Percentiles rank a stretch among this genome's conserved stretches.
These are phyloP conservation scores for Gymnoscopelus braueri DNA, from an alignment of 2,797 vertebrate genomes.

Conservation along the genomic window DNA sequence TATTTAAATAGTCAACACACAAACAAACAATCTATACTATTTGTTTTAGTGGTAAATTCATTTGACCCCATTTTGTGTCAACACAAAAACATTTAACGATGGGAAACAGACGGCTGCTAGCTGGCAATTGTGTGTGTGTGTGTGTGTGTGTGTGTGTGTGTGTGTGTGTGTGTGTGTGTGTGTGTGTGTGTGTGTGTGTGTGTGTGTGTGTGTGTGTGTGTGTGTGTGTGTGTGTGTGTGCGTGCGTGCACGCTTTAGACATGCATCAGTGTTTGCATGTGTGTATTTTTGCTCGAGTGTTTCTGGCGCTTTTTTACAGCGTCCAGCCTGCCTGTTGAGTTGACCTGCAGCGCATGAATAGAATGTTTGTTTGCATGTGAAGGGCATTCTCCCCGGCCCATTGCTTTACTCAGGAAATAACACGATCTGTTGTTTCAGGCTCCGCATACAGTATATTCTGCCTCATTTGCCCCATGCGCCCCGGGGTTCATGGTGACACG, in stretches of 20 bases:
- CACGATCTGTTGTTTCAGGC: conserved; percentile 70
- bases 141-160: conserved; percentile 19
- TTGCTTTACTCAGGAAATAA: conserved; percentile 58
- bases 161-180: conserved; percentile 9
- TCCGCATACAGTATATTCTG: conserved; percentile 4
- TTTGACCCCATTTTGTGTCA: conserved; percentile 12
- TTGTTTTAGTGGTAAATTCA: neutral
- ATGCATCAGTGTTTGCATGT: neutral
- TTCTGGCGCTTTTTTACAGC: conserved; percentile 33
- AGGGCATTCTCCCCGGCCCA: conserved; percentile 38
- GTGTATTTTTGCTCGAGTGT: conserved; percentile 2
- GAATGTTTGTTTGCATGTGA: conserved; percentile 62
- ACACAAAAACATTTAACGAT: conserved; percentile 16
- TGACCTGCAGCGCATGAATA: conserved; percentile 62
- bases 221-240: no score
- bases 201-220: neutral
- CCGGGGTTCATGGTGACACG: conserved; percentile 23
- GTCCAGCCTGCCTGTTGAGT: conserved; percentile 34
- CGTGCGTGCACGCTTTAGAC: neutral
- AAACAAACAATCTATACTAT: neutral
- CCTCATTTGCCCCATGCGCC: no score
- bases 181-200: conserved; percentile 20
- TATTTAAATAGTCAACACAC: neutral
- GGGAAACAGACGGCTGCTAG: conserved; percentile 26
- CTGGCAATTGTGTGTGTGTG: conserved; percentile 16